Evolutionary conservation across 2,113 vertebrate genomes (phyloP).

Genomic region (Octodon degus): DNA sequence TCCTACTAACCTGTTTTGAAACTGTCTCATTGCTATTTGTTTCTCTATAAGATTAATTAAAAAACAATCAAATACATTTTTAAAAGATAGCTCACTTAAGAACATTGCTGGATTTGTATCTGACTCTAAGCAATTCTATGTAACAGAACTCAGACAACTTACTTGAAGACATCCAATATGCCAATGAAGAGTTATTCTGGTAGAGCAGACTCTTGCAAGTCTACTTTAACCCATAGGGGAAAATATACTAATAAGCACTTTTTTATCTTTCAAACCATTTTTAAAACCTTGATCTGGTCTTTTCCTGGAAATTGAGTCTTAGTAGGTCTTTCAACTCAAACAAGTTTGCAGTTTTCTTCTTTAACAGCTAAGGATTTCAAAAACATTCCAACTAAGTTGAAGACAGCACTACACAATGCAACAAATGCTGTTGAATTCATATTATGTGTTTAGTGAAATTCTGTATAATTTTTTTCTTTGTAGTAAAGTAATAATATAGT

Average conservation of each 20-base stretch:
- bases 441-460: too few relatives aligned
- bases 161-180: conserved; percentile 14
- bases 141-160: not conserved
- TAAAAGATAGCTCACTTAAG: not conserved
- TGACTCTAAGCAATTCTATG: not conserved
- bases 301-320: not conserved
- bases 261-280: conserved; percentile 1
- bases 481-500: too few relatives aligned
- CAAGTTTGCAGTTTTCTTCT: conserved; percentile 28
- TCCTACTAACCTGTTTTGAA: too few relatives aligned
- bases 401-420: too few relatives aligned
- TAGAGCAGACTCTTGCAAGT: not conserved
- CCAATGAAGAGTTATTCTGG: not conserved
- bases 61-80: too few relatives aligned
- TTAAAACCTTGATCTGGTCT: conserved; percentile 31
- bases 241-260: not conserved
- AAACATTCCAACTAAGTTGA: too few relatives aligned
- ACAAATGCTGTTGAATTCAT: too few relatives aligned
- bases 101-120: not conserved
- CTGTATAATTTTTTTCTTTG: too few relatives aligned
- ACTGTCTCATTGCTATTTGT: too few relatives aligned
- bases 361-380: not conserved
- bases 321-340: not conserved
- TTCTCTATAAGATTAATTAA: too few relatives aligned
- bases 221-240: not conserved